Base-by-base conservation (phyloP, 2,888 invertebrate species). In the Coleophora flavipennella region DNA sequence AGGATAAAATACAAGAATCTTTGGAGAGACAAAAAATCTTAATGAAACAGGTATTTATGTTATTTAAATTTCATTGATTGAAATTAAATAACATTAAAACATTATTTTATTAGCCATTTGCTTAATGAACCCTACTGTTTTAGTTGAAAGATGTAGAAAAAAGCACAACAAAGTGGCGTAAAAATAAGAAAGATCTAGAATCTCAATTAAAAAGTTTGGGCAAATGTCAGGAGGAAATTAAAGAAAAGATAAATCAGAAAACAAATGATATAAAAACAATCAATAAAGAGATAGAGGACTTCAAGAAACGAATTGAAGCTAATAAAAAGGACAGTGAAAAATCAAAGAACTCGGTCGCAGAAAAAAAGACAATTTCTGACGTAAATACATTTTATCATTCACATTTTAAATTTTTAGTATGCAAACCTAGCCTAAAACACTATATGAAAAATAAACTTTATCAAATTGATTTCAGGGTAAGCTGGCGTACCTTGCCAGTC, bases 171-270 rank as follows among this genome's bases (percentile, higher is more conserved):
- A 79, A 75, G 55, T 83, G 80, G 80, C 69, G 73, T 0, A 72
- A 67, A 48, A 71, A 64, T 39, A 72, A 67, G 38, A 74, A 70
- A 49, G 77, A 80, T 27, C 40, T 80, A 25, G 78, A 80, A 46
- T 51, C 55, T 8, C 59, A 80, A 61, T 26, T 72, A 33, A 45
- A 41, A n/a, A 62, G 49, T 29, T 38, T 79, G 8, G 49, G 55
- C 7, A 73, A 72, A 45, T 61, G 57, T 39, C 55, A 58, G 3
- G 47, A 60, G 40, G 75, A 78, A 31, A 67, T 75, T 2, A 55
- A 20, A 4, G 66, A 71, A 6, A 77, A 70, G 46, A 58, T 55
- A 2, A 53, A 59, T 20, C 62, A 71, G 40, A 84, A 79, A 45
- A 55, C 39, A 6, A 79, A 67, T 28, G 80, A 81, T 39, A 13